A percentile compares a stretch with the other conserved stretches of the same genome.
phyloP scores from a whole-genome alignment of 2,888 invertebrate genomes.

The Volucella inanis region DNA sequence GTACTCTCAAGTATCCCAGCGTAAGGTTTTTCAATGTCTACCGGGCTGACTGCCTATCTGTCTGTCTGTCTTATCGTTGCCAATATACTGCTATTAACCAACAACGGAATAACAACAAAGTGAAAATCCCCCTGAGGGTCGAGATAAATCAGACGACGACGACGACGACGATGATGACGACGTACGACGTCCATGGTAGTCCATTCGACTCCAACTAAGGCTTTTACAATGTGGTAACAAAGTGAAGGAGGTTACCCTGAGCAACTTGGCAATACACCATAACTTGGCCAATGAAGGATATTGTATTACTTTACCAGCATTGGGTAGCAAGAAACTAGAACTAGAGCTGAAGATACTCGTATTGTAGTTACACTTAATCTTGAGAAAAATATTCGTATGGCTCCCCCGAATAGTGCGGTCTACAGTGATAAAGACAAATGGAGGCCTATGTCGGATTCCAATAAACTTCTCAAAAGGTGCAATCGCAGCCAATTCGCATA shows the following conservation, averaged over 20 bases:
- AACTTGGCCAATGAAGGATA: constrained; percentile 69
- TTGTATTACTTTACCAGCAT: constrained; percentile 51
- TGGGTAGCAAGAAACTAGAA: neutral
- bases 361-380: constrained; percentile 58
- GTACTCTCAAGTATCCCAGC: constrained; percentile 4
- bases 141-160: constrained; percentile 72
- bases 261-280: constrained; percentile 56
- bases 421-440: constrained; percentile 64
- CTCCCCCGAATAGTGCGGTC: constrained; percentile 7
- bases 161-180: constrained; percentile 27
- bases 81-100: constrained; percentile 69
- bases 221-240: neutral
- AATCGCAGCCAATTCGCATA: constrained; percentile 57
- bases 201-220: constrained; percentile 2
- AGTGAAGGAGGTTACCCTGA: constrained; percentile 47
- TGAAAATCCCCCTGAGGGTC: constrained; percentile 70
- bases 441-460: constrained; percentile 33
- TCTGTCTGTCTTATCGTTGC: constrained; percentile 64
- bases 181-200: constrained; percentile 28
- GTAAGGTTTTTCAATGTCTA: constrained; percentile 60
- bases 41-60: neutral
- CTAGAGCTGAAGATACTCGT: constrained; percentile 20
- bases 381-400: constrained; percentile 1
- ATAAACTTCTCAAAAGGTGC: constrained; percentile 61
- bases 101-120: constrained; percentile 59